Base-by-base conservation (phyloP, 1,140 invertebrate species). In the Apis florea region DNA sequence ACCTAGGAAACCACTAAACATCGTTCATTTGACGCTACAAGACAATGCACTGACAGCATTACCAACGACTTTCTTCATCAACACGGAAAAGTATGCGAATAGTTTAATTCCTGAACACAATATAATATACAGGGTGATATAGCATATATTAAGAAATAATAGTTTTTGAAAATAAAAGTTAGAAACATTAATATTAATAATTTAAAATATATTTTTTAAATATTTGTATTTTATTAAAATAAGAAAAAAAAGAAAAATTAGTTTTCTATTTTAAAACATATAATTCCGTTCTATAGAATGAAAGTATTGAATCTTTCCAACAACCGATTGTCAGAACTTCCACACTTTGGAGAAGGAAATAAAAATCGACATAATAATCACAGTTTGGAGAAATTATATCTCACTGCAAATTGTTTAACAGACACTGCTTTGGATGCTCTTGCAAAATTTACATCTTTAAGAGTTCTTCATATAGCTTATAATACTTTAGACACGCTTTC, bases 381-480 rank as follows among this genome's bases (percentile, higher is more conserved):
- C 85, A 92, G 94, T 26, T 90, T 98, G 70, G 96, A 97, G 91
- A 95, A 96, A 87, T 92, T 97, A 0, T 97, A 96, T 81, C 89
- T 97, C 69, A 97, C 96, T 19, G 96, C 95, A 2, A 98, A 98
- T 93, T 96, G 96, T 88, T 94, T 98, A 69, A 96, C 95, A 40
- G 96, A 97, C 91, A 95, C 95, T 82, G 95, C 96, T 12, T 93
- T 97, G 68, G 95, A 96, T 79, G 94, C 95, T 31, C 93, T 97
- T 40, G 94, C 95, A 12, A 95, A 95, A 83, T 95, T 96, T 75
- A 92, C 93, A 47, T 94, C 95, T 63, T 91, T 98, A 47, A 95
- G 95, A 82, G 95, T 96, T 64, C 92, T 98, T 40, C 97, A 97
- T 88, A 94, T 96, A 26, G 96, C 97, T 21, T 97, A 97, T 87